These are phyloP conservation scores for Solea senegalensis DNA, from an alignment of 2,113 vertebrate species.

Conservation along the genomic window DNA sequence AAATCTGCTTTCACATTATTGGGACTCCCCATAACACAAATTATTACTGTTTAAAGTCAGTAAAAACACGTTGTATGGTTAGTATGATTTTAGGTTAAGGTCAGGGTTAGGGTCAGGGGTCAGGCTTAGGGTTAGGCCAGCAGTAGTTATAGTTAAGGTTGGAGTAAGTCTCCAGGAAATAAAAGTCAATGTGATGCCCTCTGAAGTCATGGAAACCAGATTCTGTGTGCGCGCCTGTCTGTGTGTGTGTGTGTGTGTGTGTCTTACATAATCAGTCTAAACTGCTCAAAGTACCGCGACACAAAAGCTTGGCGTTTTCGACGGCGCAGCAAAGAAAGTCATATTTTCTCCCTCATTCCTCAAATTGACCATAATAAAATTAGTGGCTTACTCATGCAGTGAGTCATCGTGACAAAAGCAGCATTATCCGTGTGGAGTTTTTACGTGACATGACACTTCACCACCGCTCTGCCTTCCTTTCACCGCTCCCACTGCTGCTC, in stretches of 20 bases:
- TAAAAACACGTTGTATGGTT: too few relatives aligned
- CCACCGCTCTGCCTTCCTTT: neutral
- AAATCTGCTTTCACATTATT: too few relatives aligned
- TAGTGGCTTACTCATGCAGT: neutral
- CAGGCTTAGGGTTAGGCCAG: too few relatives aligned
- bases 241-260: slow-evolving; percentile 1
- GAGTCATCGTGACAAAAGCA: neutral
- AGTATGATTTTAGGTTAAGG: too few relatives aligned
- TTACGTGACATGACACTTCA: neutral
- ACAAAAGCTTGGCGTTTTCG: neutral
- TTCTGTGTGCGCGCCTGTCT: neutral
- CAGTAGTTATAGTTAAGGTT: too few relatives aligned
- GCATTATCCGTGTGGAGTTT: neutral
- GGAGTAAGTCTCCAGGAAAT: too few relatives aligned
- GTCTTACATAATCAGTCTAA: neutral
- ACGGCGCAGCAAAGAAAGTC: neutral
- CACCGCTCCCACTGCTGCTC: neutral
- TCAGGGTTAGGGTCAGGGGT: too few relatives aligned
- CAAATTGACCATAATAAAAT: neutral
- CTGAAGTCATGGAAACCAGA: neutral
- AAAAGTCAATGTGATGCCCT: too few relatives aligned
- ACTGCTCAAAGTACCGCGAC: neutral
- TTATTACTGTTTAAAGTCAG: too few relatives aligned
- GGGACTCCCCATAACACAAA: too few relatives aligned
- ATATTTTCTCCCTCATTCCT: neutral